phyloP scores from a whole-genome alignment of 2,797 vertebrate species.

The Anableps anableps region DNA sequence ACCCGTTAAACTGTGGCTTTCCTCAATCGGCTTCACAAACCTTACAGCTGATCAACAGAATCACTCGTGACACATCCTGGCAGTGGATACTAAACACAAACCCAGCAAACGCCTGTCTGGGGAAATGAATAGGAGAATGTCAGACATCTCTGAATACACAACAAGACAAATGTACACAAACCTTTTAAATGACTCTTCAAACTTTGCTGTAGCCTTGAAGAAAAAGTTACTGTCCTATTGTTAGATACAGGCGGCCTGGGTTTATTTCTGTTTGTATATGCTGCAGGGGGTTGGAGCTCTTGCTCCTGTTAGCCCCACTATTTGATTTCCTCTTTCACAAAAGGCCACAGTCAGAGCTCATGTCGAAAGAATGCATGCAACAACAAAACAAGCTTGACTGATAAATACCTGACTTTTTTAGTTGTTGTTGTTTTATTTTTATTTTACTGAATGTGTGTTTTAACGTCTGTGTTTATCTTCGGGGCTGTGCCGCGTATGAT shows the following conservation, averaged over 20 bases:
- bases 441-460: constrained; percentile 46
- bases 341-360: constrained; percentile 78
- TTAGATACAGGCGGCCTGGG: constrained; percentile 72
- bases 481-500: constrained; percentile 75
- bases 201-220: constrained; percentile 79
- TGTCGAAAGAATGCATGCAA: constrained; percentile 80
- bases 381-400: constrained; percentile 78
- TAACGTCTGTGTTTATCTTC: constrained; percentile 57
- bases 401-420: constrained; percentile 68
- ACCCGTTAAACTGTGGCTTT: constrained; percentile 63
- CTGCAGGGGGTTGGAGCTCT: constrained; percentile 75
- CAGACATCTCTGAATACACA: constrained; percentile 59
- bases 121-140: constrained; percentile 67
- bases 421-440: not conserved
- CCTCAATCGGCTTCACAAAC: constrained; percentile 52
- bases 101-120: constrained; percentile 69
- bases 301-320: constrained; percentile 76
- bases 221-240: constrained; percentile 80
- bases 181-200: constrained; percentile 71
- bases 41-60: constrained; percentile 71
- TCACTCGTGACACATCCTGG: constrained; percentile 71
- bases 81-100: constrained; percentile 71
- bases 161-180: constrained; percentile 65
- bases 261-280: constrained; percentile 79
- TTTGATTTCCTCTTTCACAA: constrained; percentile 82